Base-by-base conservation (phyloP, 1,140 invertebrate species). In the Achroia grisella region DNA sequence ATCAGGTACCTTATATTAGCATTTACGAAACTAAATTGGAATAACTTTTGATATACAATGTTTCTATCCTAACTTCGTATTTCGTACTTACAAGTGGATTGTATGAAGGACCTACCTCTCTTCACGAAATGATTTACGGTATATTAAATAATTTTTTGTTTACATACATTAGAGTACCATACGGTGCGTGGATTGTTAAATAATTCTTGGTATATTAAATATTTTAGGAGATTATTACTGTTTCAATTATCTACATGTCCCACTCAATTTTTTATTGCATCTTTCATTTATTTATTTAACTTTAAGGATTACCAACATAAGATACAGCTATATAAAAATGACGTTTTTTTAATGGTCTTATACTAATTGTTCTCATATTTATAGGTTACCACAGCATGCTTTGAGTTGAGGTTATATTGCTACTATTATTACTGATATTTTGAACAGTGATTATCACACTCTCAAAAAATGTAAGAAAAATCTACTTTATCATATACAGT, bases 131-230 rank as follows among this genome's bases (percentile, higher is more conserved):
- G 56, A 61, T 66, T 58, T 55, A 32, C 23, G 17, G 13, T 55
- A 37, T 36, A 23, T 42, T 54, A 23, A 23, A 59, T 61, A 56
- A 57, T 59, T 44, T 23, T 23, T 56, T 62, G 56, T 71, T 61
- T 62, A 60, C 56, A 62, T 50, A 60, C 30, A 51, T 50, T 68
- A 61, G 61, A 57, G 58, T 71, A 72, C 68, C 68, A 67, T 61
- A 75, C 35, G 62, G 66, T 76, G 56, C 61, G 52, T 72, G 70
- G 73, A 74, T 70, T 76, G 70, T 81, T 79, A 71, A 63, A 71
- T 50, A 30, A 39, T 66, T 69, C 67, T 70, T 69, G 55, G 41
- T 63, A 65, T 70, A 69, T 60, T 67, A 75, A 75, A 77, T 77
- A 80, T 75, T 73, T 77, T 75, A 76, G 73, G 65, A 71, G 56